These are phyloP conservation scores for Momotus momota DNA, from an alignment of 2,797 vertebrate species.

Conservation along the genomic window DNA sequence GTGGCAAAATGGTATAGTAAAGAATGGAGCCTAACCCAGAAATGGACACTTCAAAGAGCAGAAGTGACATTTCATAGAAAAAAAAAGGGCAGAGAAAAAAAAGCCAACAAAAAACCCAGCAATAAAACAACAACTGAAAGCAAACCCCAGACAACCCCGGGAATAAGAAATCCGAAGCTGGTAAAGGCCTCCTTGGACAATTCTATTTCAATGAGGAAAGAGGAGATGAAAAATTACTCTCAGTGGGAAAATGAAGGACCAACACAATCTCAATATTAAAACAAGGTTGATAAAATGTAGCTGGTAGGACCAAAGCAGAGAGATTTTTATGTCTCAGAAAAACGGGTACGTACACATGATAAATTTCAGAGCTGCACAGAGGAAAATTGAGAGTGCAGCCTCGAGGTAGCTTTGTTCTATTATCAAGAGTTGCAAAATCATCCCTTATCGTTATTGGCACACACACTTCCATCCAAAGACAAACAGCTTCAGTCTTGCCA, in stretches of 20 bases:
- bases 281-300: constrained; percentile 8
- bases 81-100: background rate
- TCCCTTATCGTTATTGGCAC: background rate
- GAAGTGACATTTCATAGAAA: background rate
- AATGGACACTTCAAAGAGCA: background rate
- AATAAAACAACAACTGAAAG: no score
- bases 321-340: background rate
- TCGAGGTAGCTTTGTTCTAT: background rate
- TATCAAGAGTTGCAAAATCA: background rate
- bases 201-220: constrained; percentile 19
- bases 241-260: constrained; percentile 34
- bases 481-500: background rate
- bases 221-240: constrained; percentile 52
- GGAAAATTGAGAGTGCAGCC: background rate
- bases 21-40: background rate
- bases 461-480: background rate
- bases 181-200: background rate
- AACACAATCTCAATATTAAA: constrained; percentile 33
- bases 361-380: background rate
- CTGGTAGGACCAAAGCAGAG: no score
- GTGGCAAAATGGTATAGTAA: background rate
- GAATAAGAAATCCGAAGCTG: background rate
- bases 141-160: background rate
- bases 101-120: no score
- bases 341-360: background rate